A percentile compares a stretch with the other conserved stretches of the same genome.
Conservation (phyloP, 1,140 invertebrate species). For the Drosophila prosaltans region DNA sequence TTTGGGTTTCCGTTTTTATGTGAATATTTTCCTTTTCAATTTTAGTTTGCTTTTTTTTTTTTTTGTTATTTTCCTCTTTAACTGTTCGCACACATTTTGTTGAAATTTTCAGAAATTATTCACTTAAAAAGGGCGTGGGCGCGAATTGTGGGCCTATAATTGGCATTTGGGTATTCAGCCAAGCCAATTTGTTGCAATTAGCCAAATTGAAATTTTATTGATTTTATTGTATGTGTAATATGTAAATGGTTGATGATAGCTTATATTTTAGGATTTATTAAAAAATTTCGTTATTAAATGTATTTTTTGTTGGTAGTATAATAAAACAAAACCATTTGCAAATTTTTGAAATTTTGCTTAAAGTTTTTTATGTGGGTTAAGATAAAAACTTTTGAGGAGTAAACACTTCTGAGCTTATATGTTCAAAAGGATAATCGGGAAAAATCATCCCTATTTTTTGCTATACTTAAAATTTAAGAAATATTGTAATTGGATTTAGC, state of each 20-base stretch:
- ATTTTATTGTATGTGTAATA: neutral
- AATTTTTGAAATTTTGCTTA: no score
- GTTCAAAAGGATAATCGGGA: no score
- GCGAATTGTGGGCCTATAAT: constrained; percentile 17
- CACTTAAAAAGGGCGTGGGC: neutral
- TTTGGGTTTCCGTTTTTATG: constrained; percentile 27
- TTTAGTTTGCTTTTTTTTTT: neutral
- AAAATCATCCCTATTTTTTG: no score
- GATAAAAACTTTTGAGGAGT: no score
- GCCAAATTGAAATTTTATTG: constrained; percentile 30
- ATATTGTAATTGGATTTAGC: no score
- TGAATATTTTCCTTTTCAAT: neutral
- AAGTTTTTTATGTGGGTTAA: no score
- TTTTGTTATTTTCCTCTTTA: constrained; percentile 25
- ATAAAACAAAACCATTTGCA: no score
- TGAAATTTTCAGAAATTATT: constrained; percentile 21
- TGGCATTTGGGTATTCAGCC: constrained; percentile 9
- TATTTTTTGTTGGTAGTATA: no score
- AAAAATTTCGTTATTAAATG: neutral
- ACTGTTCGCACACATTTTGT: constrained; percentile 50
- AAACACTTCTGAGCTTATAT: no score
- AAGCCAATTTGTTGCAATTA: constrained; percentile 60
- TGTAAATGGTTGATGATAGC: neutral
- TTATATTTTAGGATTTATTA: neutral
- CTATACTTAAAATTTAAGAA: no score